Evolutionary conservation across 2,888 invertebrate genomes (phyloP), one percentile per base, ranked within the genome.

Genomic region (Tortrix viridana): DNA sequence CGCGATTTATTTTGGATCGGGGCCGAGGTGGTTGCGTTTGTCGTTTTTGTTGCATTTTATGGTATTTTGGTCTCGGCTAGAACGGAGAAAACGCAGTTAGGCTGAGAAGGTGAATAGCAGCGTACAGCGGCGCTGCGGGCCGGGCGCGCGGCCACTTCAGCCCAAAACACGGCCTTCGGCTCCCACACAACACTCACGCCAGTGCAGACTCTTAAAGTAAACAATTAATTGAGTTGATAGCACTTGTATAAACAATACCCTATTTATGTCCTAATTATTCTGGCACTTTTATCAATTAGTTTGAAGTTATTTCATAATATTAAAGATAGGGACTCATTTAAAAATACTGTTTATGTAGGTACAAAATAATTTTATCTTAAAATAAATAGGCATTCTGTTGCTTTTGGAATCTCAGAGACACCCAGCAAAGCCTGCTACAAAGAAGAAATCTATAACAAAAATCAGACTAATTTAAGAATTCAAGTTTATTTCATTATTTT

Each of bases 1-100:
- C 48, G 59, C 60, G 75, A 74, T 82, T 86, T 86, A 87, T 86
- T 87, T 87, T 84, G 76, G 82, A 81, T 79, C 81, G 78, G 77
- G 79, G 79, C 76, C 79, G 77, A 76, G 75, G 67, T 70, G 72
- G 71, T 65, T 71, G 79, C 78, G 76, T 78, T 81, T 74, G 77
- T 81, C 77, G 74, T 79, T 81, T 79, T 82, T 80, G 64, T 73
- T 76, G 65, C 60, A 70, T 67, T 71, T 70, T 74, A 70, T 70
- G 71, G 69, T 82, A 81, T 81, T 80, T 79, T 70, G 46, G 75
- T 75, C 69, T 37, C 69, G 47, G 65, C 44, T 49, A 71, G 67
- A 16, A 57, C 46, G n/a, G n/a, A 57, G 26, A 41, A 56, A 57
- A 16, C 38, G 52, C 52, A 50, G 44, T 32, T 19, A 37, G 2